These are phyloP conservation scores for Acleris sparsana DNA, from an alignment of 2,888 invertebrate genomes.

Conservation along the genomic window DNA sequence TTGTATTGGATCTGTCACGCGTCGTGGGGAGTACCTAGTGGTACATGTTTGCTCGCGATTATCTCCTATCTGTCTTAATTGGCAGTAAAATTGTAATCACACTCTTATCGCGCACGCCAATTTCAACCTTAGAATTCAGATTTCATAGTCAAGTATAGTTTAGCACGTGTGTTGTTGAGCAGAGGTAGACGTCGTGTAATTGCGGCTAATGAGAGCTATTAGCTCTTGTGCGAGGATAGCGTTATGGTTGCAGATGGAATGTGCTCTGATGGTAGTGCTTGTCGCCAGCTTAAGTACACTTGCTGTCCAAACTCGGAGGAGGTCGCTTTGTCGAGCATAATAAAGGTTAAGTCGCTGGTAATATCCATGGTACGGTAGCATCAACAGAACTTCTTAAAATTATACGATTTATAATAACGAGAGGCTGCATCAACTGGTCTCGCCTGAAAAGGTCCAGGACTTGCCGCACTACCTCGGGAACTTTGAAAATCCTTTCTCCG, in stretches of 20 bases:
- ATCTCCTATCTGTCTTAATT: constrained; percentile 17
- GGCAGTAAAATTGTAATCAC: constrained; percentile 10
- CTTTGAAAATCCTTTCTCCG: too few relatives aligned
- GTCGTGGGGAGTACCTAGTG: neutral
- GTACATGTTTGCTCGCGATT: constrained; percentile 17
- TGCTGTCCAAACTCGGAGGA: too few relatives aligned
- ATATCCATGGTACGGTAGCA: too few relatives aligned
- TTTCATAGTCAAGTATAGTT: neutral
- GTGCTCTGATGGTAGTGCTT: too few relatives aligned
- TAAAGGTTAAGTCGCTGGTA: too few relatives aligned
- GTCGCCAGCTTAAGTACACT: too few relatives aligned
- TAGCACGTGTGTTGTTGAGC: constrained; percentile 8
- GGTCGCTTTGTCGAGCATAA: too few relatives aligned
- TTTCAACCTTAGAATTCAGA: constrained; percentile 6
- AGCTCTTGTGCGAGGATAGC: constrained; percentile 18
- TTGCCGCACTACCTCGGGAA: too few relatives aligned
- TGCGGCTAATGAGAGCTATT: constrained; percentile 13
- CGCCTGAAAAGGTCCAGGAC: too few relatives aligned
- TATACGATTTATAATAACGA: too few relatives aligned
- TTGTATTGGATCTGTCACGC: neutral
- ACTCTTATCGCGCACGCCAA: neutral
- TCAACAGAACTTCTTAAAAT: too few relatives aligned
- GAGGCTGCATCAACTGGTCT: too few relatives aligned
- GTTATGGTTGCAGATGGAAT: constrained; percentile 4
- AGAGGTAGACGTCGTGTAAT: constrained; percentile 1